phyloP scores from a whole-genome alignment of 2,113 vertebrate genomes.

The Antechinus stuartii region DNA sequence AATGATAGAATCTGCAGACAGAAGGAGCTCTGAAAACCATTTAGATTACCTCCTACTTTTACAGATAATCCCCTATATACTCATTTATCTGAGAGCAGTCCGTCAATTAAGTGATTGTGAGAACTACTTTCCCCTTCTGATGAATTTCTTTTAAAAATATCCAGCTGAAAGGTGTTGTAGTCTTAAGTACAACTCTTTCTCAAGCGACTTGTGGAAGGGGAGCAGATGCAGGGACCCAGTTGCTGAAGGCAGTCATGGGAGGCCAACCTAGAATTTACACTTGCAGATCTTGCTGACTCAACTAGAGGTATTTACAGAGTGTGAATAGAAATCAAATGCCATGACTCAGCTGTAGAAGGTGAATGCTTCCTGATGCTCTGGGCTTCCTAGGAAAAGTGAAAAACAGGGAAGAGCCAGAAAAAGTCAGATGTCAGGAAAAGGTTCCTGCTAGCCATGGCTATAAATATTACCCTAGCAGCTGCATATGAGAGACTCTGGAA shows the following conservation, averaged over 20 bases:
- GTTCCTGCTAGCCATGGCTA: rapidly evolving
- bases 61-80: background rate
- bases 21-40: background rate
- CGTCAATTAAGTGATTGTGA: background rate
- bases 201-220: background rate
- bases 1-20: background rate
- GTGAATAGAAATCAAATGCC: background rate
- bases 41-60: background rate
- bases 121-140: background rate
- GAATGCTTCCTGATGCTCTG: too few species aligned
- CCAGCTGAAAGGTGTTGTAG: background rate
- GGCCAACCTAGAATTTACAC: background rate
- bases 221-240: background rate
- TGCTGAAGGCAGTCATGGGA: background rate
- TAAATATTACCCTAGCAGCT: background rate
- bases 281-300: background rate
- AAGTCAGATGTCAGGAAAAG: rapidly evolving
- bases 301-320: background rate
- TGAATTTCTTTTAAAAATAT: background rate
- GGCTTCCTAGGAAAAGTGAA: background rate
- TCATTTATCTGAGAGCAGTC: background rate
- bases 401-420: too few species aligned
- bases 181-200: background rate
- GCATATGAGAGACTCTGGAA: background rate
- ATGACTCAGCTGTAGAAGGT: background rate